Evolutionary conservation across 2,888 invertebrate species (phyloP).

Genomic region (Tiliacea citrago): DNA sequence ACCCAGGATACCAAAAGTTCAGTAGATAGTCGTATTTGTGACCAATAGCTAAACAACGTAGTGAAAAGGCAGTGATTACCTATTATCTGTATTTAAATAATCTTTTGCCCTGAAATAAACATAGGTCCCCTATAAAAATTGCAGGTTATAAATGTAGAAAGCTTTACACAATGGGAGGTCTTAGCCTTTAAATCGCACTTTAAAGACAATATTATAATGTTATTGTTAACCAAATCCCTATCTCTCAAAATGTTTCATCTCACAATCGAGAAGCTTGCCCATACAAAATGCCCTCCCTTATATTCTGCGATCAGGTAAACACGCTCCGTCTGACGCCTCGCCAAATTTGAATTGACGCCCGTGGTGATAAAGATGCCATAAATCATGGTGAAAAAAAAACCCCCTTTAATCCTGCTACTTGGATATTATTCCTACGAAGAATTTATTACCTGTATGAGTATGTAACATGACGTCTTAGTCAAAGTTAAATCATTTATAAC

Average conservation of each 20-base stretch:
- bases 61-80: not conserved
- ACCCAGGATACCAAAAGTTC: too few relatives aligned
- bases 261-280: not conserved
- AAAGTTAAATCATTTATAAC: not conserved
- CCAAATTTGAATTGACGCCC: slow-evolving; percentile 77
- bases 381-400: slow-evolving; percentile 67
- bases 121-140: not conserved
- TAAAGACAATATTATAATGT: too few relatives aligned
- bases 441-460: slow-evolving; percentile 24
- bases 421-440: slow-evolving; percentile 48
- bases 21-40: not conserved
- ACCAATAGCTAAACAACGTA: not conserved
- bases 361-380: slow-evolving; percentile 73
- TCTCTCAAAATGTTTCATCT: not conserved
- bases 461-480: not conserved
- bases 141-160: not conserved
- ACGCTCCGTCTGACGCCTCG: slow-evolving; percentile 65
- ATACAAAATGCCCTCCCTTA: slow-evolving; percentile 34
- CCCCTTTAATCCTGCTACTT: slow-evolving; percentile 48
- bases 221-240: not conserved
- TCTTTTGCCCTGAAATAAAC: not conserved
- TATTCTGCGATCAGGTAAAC: slow-evolving; percentile 59
- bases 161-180: not conserved
- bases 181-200: not conserved
- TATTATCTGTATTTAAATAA: too few relatives aligned